Percentiles rank a stretch among this genome's conserved stretches.
These are phyloP conservation scores for Pocillopora damicornis DNA, from an alignment of 64 coral and sea anemone genomes.

Conservation along the genomic window DNA sequence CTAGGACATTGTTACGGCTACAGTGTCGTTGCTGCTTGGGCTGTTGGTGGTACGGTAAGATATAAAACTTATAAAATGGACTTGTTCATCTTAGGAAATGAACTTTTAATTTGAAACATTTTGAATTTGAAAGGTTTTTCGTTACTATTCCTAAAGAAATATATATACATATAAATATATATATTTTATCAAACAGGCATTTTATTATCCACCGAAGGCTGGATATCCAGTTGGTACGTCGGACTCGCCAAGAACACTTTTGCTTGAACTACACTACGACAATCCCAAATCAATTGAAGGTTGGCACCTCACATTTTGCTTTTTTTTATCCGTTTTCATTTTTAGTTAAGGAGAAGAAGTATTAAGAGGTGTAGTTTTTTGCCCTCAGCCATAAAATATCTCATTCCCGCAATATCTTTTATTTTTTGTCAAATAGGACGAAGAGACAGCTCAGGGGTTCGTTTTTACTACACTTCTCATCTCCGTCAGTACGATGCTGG, in stretches of 20 bases:
- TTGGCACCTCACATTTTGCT: not conserved
- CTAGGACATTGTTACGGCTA: not conserved
- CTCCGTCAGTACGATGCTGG: conserved; percentile 36
- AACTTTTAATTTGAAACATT: too few relatives aligned
- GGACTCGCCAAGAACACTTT: not conserved
- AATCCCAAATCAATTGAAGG: not conserved
- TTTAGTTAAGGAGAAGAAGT: too few relatives aligned
- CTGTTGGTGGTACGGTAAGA: conserved; percentile 34
- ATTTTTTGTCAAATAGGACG: conserved; percentile 6
- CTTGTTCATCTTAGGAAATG: too few relatives aligned
- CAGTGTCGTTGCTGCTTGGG: conserved; percentile 36
- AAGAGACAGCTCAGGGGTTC: conserved; percentile 27
- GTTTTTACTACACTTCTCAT: conserved; percentile 32
- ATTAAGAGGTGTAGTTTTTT: too few relatives aligned
- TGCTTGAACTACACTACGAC: not conserved
- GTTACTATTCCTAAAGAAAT: not conserved
- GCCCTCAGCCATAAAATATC: not conserved
- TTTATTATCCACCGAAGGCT: not conserved
- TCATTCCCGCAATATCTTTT: not conserved
- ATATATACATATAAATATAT: not conserved
- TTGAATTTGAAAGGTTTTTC: not conserved
- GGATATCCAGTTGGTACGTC: not conserved
- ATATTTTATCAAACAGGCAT: not conserved
- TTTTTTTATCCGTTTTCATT: too few relatives aligned
- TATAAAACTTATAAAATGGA: not conserved